Evolutionary conservation across 2,888 invertebrate genomes (phyloP), one percentile per base, ranked within the genome.

Genomic region (Pristionchus japonicus): DNA sequence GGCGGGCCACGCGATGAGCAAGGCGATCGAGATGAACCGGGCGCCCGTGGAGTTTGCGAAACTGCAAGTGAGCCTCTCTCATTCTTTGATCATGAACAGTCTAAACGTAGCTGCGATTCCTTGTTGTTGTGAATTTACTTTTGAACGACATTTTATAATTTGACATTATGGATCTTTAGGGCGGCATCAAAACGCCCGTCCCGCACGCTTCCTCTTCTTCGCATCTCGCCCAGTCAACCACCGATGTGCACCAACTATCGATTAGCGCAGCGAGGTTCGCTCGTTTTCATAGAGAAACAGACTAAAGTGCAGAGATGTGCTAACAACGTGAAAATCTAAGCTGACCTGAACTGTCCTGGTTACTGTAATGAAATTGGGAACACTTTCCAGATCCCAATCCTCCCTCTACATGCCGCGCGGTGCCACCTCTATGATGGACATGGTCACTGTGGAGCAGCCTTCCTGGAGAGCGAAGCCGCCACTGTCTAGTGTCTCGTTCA

Each of bases 201-300:
- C 87, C 80, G 3, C 77, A 87, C 57, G 57, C 87, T 23, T 52
- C 80, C 0, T 80, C 80, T 4, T 77, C 87, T 80, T 87, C 40
- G 1, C 87, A 87, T 86, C 86, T 86, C 37, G 70, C 86, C 47
- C 86, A 86, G 20, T 86, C 86, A 7, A 86, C 86, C n/a, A 70
- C 23, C 1, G 86, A 86, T 23, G 70, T 86, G 47, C 67, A 70
- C 31, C 70, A 70, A 20, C 17, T 49, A 9, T 70, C 40, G 17
- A 49, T 83, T 23, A 77, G 43, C 11, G 77, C 77, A 1, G 77
- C 77, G 77, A 40, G 77, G 77, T 77, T 23, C 20, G 57, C 49
- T 17, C 52, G 9, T 52, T 52, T 52, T 52, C 52, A 17, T 13
- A 23, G n/a, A n/a, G 20, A 57, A n/a, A 3, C 3, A 52, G 52